Evolutionary conservation across 2,888 invertebrate genomes (phyloP).

Genomic region (Sarcophaga rosellei): DNA sequence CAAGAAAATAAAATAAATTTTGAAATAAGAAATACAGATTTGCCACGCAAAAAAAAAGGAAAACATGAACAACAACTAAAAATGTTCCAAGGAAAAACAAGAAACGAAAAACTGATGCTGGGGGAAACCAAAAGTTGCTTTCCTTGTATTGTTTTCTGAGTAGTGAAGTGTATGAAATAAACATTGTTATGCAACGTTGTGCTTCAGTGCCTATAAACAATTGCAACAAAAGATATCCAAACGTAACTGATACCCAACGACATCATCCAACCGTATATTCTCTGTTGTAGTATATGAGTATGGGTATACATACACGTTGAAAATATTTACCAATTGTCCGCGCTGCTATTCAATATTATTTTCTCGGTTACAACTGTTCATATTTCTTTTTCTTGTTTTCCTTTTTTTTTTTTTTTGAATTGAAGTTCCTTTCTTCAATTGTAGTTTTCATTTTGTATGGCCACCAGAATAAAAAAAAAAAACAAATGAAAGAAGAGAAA

Average conservation of each 20-base stretch:
- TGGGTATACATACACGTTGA: slow-evolving; percentile 17
- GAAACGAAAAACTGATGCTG: too few species aligned
- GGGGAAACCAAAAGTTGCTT: too few species aligned
- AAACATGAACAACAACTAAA: slow-evolving; percentile 41
- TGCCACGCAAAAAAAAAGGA: background rate
- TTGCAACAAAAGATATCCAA: slow-evolving; percentile 73
- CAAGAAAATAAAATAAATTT: slow-evolving; percentile 35
- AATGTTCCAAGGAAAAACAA: background rate
- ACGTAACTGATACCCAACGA: slow-evolving; percentile 4
- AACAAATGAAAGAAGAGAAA: background rate
- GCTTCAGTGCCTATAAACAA: slow-evolving; percentile 77
- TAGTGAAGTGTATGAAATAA: slow-evolving; percentile 60
- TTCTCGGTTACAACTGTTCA: slow-evolving; percentile 32
- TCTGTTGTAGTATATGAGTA: background rate
- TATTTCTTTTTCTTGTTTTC: background rate
- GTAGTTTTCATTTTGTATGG: too few species aligned
- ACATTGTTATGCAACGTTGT: slow-evolving; percentile 71
- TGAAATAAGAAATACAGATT: slow-evolving; percentile 32
- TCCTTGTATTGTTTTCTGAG: background rate
- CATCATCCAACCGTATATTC: slow-evolving; percentile 5
- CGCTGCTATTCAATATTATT: slow-evolving; percentile 69
- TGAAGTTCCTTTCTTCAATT: too few species aligned
- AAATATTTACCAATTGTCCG: slow-evolving; percentile 75
- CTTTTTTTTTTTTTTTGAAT: too few species aligned
- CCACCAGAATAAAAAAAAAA: too few species aligned